These are phyloP conservation scores for Pristionchus japonicus DNA, from an alignment of 2,888 invertebrate genomes.

Conservation along the genomic window DNA sequence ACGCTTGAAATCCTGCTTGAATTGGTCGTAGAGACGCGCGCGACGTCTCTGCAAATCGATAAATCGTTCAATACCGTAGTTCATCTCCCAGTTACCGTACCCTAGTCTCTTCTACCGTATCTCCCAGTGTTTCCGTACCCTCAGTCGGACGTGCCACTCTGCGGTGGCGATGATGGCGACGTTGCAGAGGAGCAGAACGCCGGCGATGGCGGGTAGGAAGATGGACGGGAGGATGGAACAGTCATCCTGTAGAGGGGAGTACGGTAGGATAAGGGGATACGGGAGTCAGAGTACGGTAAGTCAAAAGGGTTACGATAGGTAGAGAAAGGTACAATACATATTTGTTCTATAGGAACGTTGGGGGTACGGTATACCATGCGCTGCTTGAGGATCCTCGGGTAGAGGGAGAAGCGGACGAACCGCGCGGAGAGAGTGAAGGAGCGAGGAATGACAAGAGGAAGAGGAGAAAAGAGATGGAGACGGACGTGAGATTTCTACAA, in stretches of 20 bases:
- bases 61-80: no score
- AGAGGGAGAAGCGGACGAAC: neutral
- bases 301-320: neutral
- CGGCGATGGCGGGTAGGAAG: neutral
- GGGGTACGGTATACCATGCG: neutral
- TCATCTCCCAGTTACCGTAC: neutral
- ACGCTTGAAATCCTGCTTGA: conserved; percentile 24
- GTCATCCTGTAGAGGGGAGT: neutral
- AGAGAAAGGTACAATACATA: no score
- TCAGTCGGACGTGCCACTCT: neutral
- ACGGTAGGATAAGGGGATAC: neutral
- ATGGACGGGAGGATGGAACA: neutral
- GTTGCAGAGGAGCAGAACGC: neutral
- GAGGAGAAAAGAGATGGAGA: neutral
- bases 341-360: no score
- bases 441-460: neutral
- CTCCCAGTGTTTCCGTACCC: conserved; percentile 11
- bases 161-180: neutral
- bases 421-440: neutral
- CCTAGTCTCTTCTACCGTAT: neutral
- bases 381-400: neutral
- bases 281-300: neutral
- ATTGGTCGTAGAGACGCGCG: neutral
- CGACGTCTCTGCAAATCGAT: conserved; percentile 15
- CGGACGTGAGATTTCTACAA: neutral